Conservation (phyloP, 1,140 invertebrate genomes). For the Argopecten irradians region DNA sequence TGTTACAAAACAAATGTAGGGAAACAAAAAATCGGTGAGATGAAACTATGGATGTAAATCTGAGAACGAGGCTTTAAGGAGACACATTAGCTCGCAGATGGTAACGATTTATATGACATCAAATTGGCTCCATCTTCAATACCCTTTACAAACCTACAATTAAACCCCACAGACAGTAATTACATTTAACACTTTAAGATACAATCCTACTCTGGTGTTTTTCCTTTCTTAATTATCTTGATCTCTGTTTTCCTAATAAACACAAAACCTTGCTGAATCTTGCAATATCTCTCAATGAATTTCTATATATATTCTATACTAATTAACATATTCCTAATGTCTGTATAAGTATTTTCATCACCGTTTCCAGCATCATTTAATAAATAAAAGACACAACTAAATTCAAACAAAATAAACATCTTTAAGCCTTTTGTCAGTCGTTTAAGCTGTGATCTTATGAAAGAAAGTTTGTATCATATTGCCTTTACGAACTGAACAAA, state of each 20-base stretch:
- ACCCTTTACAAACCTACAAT: neutral
- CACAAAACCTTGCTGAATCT: neutral
- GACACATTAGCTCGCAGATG: neutral
- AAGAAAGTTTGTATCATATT: too few species aligned
- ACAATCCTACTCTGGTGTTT: neutral
- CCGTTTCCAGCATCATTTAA: too few species aligned
- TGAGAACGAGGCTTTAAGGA: neutral
- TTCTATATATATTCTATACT: neutral
- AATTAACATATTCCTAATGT: neutral
- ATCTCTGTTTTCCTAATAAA: too few species aligned
- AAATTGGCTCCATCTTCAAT: neutral
- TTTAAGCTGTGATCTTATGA: too few species aligned
- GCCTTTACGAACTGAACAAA: too few species aligned
- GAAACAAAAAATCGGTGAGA: neutral
- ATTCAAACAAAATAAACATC: too few species aligned
- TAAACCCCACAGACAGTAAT: neutral
- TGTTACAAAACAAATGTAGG: neutral
- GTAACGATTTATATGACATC: neutral
- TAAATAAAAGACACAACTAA: too few species aligned
- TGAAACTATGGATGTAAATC: neutral
- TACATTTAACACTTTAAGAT: neutral
- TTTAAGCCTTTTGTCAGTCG: too few species aligned
- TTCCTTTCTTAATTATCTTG: neutral
- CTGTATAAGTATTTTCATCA: neutral
- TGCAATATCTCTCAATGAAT: neutral